Evolutionary conservation across 2,888 invertebrate genomes (phyloP), one percentile per base, ranked within the genome.

Genomic region (Drosophila emarginata): DNA sequence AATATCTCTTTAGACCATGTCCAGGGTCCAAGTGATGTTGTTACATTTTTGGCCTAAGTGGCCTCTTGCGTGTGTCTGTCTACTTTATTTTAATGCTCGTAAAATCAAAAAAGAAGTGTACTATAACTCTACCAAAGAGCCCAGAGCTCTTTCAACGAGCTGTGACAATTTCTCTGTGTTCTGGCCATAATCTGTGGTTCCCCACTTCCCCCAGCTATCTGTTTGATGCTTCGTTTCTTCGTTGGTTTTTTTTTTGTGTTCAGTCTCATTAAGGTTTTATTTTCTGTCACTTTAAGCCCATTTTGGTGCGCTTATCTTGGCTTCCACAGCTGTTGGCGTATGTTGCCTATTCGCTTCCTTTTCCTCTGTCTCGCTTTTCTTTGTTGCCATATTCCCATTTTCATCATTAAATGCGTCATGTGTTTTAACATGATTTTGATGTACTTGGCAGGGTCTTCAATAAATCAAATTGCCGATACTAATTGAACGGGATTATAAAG

Each of bases 31-130:
- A 45, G 50, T 61, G 75, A 73, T 79, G 86, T 76, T 79, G 86
- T 76, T 81, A 87, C 79, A 87, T 87, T 79, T 83, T 78, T 83
- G 78, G 86, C 86, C 86, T 80, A 84, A 84, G 88, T 84, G 88
- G 88, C 83, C 86, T 82, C 80, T 84, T 77, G 83, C 86, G 88
- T 81, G 83, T 74, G 64, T n/a, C 58, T 21, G 32, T 51, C 72
- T 64, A n/a, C 51, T 60, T 60, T 60, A 60, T 60, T 60, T 60
- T 60, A 60, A 60, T 60, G 60, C 51, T 50, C 51, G 45, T 36
- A 51, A 23, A 50, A 70, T 71, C 62, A 71, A 54, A 52, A 59
- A 52, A 40, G 50, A 69, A 61, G 52, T 36, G 54, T 72, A 59
- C 52, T 50, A 15, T 57, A 56, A 51, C 68, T 56, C 51, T 39